These are phyloP conservation scores for Haplochromis burtoni DNA, from an alignment of 2,113 vertebrate genomes.

Conservation along the genomic window DNA sequence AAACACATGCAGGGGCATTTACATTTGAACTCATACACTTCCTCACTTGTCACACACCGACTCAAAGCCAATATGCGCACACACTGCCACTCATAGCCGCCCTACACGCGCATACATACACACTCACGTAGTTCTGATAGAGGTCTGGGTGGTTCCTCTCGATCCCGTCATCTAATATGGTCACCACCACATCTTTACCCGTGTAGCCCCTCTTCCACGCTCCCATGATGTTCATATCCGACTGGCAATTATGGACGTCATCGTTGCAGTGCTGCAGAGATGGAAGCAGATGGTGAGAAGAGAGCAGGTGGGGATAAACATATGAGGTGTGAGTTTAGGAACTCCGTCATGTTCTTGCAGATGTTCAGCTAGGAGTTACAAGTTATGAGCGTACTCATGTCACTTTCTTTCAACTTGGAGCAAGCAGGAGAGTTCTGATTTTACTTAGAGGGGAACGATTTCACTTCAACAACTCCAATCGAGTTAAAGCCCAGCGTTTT, in stretches of 20 bases:
- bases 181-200: slow-evolving; percentile 94
- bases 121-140: slow-evolving; percentile 95
- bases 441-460: background rate
- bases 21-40: background rate
- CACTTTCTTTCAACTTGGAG: background rate
- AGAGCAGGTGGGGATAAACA: background rate
- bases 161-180: slow-evolving; percentile 95
- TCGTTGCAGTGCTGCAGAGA: slow-evolving; percentile 89
- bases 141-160: slow-evolving; percentile 96
- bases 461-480: background rate
- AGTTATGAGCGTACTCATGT: background rate
- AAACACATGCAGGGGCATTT: background rate
- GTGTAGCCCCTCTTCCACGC: slow-evolving; percentile 99
- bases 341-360: background rate
- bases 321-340: background rate
- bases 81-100: background rate
- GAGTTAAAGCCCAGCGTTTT: background rate
- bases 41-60: background rate
- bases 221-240: slow-evolving; percentile 98
- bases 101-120: slow-evolving; percentile 51
- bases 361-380: background rate
- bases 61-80: background rate
- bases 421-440: background rate
- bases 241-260: slow-evolving; percentile 92
- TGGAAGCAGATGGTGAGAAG: background rate